These are phyloP conservation scores for Bufo bufo DNA, from an alignment of 2,113 vertebrate species.

Conservation along the genomic window DNA sequence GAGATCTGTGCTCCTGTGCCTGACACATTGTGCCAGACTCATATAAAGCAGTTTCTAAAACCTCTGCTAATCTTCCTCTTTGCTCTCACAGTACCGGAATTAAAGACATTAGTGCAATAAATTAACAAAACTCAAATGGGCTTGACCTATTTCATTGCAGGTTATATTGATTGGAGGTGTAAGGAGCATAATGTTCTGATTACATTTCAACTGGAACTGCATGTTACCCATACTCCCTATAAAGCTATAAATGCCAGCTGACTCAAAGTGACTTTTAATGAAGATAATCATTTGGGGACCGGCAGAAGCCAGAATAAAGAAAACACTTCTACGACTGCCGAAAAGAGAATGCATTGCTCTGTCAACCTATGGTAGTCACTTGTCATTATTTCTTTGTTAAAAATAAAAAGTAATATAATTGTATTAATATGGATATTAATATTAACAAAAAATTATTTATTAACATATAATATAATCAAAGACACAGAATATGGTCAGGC, in stretches of 20 bases:
- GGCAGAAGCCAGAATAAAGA: conserved; percentile 23
- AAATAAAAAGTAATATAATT: not conserved
- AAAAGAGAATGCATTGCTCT: not conserved
- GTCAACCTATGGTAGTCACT: not conserved
- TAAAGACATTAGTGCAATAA: conserved; percentile 45
- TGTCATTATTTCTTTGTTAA: not conserved
- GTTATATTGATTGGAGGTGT: not conserved
- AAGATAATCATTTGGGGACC: conserved; percentile 50
- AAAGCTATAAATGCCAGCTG: conserved; percentile 6
- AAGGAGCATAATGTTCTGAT: not conserved
- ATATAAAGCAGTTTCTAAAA: conserved; percentile 34
- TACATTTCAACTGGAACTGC: conserved; percentile 15
- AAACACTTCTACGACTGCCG: conserved; percentile 3
- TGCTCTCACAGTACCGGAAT: fast-evolving
- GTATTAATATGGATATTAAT: not conserved
- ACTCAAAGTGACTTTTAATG: conserved; percentile 57
- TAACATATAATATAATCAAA: not conserved
- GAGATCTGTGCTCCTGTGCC: conserved; percentile 34
- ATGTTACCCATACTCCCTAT: not conserved
- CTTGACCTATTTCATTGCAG: not conserved
- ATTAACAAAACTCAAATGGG: not conserved
- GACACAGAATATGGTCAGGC: not conserved
- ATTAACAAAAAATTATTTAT: not conserved
- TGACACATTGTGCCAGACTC: conserved; percentile 42
- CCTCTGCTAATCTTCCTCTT: not conserved